Base-by-base conservation (phyloP, 2,113 vertebrate genomes). In the Orientallactaga bullata region DNA sequence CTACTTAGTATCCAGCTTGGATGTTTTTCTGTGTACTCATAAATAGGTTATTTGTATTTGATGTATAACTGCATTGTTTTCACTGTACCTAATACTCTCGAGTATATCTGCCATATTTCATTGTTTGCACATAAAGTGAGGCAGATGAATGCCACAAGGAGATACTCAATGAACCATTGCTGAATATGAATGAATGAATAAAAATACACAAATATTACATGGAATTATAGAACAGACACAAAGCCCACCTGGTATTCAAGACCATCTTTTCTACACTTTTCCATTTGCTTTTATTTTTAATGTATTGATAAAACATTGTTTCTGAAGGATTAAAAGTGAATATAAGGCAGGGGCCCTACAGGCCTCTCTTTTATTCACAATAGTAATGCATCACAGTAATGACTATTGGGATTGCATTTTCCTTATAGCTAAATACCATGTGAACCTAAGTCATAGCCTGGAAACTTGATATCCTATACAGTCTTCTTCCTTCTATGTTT, bases 381-480 rank as follows among this genome's bases (percentile, higher is more conserved):
- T 66, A 78, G 55, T 81, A 71, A 81, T 68, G 73, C 2, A 55
- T 82, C 0, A 30, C 3, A 69, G 12, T 63, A 82, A 78, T 74
- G 39, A 23, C 15, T 65, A 26, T 47, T 63, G 68, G 26, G n/a
- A 24, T 89, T 93, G 63, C 51, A 83, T 51, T 92, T 93, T 81
- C 12, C 71, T 51, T 35, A 4, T 28, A 66, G 7, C n/a, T 15
- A 71, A 58, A 79, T 83, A 28, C 37, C 39, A 55, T 63, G 2
- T 88, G 58, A 77, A 13, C n/a, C 58, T 15, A 61, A 63, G 30
- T 23, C 18, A 23, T 66, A 7, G 37, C 39, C 73, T 30, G 26
- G 11, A 18, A 30, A n/a, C 10, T 77, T 80, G 35, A 37, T 55
- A 88, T 17, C 60, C 18, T 91, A 30, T n/a, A 79, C 26, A 39